These are phyloP conservation scores for Drosophila robusta DNA, from an alignment of 2,888 invertebrate species.

Conservation along the genomic window DNA sequence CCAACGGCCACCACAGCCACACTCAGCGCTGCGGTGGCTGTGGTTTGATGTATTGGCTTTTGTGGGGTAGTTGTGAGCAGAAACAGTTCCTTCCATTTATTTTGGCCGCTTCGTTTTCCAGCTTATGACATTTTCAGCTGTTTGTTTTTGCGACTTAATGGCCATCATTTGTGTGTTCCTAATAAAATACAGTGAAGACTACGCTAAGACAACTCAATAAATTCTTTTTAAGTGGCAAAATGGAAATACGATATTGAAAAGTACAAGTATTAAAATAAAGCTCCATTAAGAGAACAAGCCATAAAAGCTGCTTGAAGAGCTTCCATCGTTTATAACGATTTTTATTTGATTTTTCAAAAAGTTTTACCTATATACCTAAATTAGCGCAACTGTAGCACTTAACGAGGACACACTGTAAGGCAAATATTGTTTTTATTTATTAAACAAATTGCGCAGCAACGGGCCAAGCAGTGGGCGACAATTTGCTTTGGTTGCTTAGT, in stretches of 20 bases:
- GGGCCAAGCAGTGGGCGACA: slow-evolving; percentile 36
- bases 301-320: too few relatives aligned
- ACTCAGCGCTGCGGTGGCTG: slow-evolving; percentile 14
- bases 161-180: slow-evolving; percentile 33
- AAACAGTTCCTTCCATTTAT: slow-evolving; percentile 12
- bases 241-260: too few relatives aligned
- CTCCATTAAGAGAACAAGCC: too few relatives aligned
- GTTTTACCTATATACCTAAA: too few relatives aligned
- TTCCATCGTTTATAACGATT: too few relatives aligned
- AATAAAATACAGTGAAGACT: slow-evolving; percentile 42
- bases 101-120: slow-evolving; percentile 15
- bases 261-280: too few relatives aligned
- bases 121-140: slow-evolving; percentile 49
- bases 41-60: slow-evolving; percentile 27
- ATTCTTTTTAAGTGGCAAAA: too few relatives aligned
- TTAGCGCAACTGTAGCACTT: neutral
- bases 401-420: slow-evolving; percentile 29
- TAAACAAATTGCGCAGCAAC: slow-evolving; percentile 62
- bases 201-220: neutral
- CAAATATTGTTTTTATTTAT: slow-evolving; percentile 52
- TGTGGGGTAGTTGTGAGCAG: neutral
- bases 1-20: neutral
- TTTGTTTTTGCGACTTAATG: slow-evolving; percentile 48
- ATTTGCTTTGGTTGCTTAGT: slow-evolving; percentile 52
- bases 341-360: too few relatives aligned